phyloP scores from a whole-genome alignment of 2,113 vertebrate genomes.

The Mormoops blainvillei region DNA sequence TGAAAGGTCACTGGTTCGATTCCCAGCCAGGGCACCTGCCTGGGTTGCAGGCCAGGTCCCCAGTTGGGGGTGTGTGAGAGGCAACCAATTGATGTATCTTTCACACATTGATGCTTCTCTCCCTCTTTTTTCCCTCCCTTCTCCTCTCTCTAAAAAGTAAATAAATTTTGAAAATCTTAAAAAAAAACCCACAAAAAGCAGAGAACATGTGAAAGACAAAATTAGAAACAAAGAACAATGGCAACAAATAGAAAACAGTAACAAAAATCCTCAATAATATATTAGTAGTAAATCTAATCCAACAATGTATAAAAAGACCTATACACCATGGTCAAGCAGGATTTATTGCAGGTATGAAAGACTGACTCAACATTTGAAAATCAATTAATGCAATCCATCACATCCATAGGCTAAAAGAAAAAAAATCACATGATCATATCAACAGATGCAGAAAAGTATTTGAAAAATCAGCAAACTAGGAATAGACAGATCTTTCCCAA shows the following conservation, averaged over 20 bases:
- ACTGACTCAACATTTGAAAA: not conserved
- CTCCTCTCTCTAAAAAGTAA: no score
- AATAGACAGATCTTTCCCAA: not conserved
- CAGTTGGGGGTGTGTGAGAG: no score
- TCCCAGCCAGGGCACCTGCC: no score
- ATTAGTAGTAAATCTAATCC: not conserved
- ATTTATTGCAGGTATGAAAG: not conserved
- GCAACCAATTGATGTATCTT: no score
- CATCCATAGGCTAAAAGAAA: not conserved
- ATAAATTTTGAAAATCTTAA: no score
- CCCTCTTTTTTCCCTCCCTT: no score
- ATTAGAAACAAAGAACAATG: not conserved
- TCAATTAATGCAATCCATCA: not conserved
- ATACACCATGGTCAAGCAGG: not conserved
- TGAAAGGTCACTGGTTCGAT: no score
- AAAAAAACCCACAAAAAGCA: not conserved
- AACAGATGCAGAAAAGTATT: not conserved
- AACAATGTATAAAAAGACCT: not conserved
- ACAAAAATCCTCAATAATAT: not conserved
- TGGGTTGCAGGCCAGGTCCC: no score
- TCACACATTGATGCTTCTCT: no score
- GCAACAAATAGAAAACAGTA: not conserved
- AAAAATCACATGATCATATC: not conserved
- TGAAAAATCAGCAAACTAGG: not conserved
- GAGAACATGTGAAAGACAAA: not conserved